phyloP scores from a whole-genome alignment of 2,113 vertebrate genomes.

The Copsychus sechellarum region DNA sequence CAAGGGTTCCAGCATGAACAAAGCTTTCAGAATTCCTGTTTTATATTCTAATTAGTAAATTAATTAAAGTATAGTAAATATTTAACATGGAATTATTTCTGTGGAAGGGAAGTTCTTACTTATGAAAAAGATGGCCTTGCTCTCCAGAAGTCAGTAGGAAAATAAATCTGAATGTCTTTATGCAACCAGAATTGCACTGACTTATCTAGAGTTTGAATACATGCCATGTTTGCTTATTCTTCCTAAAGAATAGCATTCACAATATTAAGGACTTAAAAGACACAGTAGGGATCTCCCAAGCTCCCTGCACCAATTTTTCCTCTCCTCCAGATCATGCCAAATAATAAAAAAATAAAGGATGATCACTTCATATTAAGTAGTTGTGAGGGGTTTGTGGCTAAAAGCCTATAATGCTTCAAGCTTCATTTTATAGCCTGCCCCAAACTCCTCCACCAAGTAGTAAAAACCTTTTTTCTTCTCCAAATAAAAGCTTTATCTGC shows the following conservation, averaged over 20 bases:
- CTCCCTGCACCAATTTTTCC: neutral
- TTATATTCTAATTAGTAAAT: neutral
- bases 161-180: neutral
- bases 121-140: neutral
- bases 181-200: neutral
- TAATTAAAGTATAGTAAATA: neutral
- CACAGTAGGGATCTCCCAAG: neutral
- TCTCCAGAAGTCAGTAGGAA: neutral
- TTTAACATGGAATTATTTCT: neutral
- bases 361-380: neutral
- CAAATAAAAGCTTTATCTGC: neutral
- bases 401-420: neutral
- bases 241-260: neutral
- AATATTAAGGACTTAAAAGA: neutral
- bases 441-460: fast-evolving
- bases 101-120: neutral
- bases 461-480: neutral
- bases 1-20: neutral
- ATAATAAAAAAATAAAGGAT: neutral
- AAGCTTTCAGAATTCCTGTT: neutral
- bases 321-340: neutral
- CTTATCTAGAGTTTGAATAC: neutral
- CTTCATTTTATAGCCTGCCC: neutral
- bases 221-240: neutral
- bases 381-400: neutral